Conservation (phyloP, 2,113 vertebrate species). For the Pangasianodon hypophthalmus region DNA sequence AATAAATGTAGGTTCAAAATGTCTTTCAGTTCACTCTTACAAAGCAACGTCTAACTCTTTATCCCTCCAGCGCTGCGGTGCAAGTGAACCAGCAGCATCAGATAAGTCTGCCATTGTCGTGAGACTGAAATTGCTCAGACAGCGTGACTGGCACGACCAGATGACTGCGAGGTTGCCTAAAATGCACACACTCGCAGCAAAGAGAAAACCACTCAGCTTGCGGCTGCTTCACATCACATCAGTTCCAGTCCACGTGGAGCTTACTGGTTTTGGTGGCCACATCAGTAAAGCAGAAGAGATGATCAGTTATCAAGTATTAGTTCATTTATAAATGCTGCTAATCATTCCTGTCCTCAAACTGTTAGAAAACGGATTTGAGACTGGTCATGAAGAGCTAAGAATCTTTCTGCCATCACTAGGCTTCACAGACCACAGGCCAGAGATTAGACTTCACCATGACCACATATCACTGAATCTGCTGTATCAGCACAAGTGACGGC, state of each 20-base stretch:
- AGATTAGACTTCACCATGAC: too few relatives aligned
- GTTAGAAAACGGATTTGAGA: too few relatives aligned
- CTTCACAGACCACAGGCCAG: too few relatives aligned
- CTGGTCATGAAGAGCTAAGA: too few relatives aligned
- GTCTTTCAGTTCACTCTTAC: neutral
- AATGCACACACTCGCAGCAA: neutral
- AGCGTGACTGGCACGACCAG: neutral
- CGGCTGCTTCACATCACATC: neutral
- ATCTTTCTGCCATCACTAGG: too few relatives aligned
- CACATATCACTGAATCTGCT: too few relatives aligned
- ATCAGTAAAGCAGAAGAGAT: too few relatives aligned
- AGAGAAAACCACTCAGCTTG: neutral
- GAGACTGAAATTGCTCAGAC: slow-evolving; percentile 8
- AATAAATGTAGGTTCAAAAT: neutral
- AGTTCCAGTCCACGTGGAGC: too few relatives aligned
- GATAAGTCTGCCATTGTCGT: neutral
- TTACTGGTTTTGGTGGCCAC: neutral
- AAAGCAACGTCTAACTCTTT: neutral
- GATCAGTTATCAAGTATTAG: neutral
- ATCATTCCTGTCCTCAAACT: too few relatives aligned
- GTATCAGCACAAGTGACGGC: neutral
- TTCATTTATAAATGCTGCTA: neutral
- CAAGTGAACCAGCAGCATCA: neutral
- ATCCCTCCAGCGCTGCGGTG: neutral
- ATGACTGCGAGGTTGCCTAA: neutral